Evolutionary conservation across 1,140 invertebrate species (phyloP).

Genomic region (Bilobella aurantiaca): DNA sequence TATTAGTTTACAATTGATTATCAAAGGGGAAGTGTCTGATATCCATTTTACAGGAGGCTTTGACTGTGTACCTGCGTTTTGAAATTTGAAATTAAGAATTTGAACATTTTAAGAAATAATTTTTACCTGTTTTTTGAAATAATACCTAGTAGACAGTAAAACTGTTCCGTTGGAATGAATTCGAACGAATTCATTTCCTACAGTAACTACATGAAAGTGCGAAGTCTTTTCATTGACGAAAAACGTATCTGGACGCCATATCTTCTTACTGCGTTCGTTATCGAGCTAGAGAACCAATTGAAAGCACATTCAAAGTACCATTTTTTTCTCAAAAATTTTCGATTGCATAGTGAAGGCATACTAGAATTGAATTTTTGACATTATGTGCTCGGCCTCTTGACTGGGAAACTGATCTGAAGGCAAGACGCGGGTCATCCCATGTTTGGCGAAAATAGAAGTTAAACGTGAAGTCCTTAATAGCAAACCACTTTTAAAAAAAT

Average conservation of each 20-base stretch:
- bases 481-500: background rate
- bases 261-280: slow-evolving; percentile 4
- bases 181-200: slow-evolving; percentile 8
- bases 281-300: slow-evolving; percentile 15
- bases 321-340: background rate
- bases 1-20: background rate
- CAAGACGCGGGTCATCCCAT: slow-evolving; percentile 16
- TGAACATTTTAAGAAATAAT: too few species aligned
- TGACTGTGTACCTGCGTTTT: background rate
- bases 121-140: background rate
- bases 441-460: slow-evolving; percentile 14
- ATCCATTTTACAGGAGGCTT: background rate
- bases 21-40: background rate
- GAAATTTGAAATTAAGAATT: too few species aligned
- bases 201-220: slow-evolving; percentile 9
- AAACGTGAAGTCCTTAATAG: slow-evolving; percentile 13
- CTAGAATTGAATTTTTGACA: background rate
- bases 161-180: slow-evolving; percentile 18
- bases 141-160: slow-evolving; percentile 4
- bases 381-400: background rate
- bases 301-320: background rate
- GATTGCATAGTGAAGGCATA: slow-evolving; percentile 1
- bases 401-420: background rate
- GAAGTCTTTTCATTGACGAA: slow-evolving; percentile 23
- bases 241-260: slow-evolving; percentile 29